Evolutionary conservation across 2,888 invertebrate species (phyloP).

Genomic region (Camponotus fellah): DNA sequence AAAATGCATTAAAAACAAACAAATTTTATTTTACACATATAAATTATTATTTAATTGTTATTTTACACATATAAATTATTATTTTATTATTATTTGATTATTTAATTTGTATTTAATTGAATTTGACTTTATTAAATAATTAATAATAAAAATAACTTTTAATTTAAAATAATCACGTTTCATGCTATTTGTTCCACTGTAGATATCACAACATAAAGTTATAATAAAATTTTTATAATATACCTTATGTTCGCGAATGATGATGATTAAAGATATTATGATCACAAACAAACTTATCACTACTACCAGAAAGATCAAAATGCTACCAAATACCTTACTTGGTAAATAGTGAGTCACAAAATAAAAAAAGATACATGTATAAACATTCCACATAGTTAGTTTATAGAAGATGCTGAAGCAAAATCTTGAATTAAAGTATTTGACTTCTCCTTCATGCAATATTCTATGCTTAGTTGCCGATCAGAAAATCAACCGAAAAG

Average conservation of each 20-base stretch:
- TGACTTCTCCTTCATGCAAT: too few relatives aligned
- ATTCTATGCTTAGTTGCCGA: too few relatives aligned
- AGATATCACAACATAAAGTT: neutral
- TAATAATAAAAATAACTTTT: neutral
- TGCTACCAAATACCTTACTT: neutral
- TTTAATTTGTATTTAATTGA: neutral
- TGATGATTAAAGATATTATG: neutral
- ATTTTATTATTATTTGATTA: too few relatives aligned
- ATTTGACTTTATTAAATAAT: neutral
- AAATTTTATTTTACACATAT: neutral
- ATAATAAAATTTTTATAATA: neutral
- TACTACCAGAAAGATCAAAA: neutral
- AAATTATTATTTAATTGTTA: neutral
- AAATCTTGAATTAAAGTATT: neutral
- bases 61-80: neutral
- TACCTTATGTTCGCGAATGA: neutral
- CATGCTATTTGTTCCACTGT: neutral
- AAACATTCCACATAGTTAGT: conserved; percentile 4
- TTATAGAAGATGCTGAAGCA: neutral
- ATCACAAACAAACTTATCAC: neutral
- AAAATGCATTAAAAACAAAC: neutral
- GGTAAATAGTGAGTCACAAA: neutral
- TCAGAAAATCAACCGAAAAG: too few relatives aligned
- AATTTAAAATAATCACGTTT: neutral
- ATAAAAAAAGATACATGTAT: neutral